phyloP scores from a whole-genome alignment of 2,888 invertebrate species.

The Sarcophaga caerulescens region DNA sequence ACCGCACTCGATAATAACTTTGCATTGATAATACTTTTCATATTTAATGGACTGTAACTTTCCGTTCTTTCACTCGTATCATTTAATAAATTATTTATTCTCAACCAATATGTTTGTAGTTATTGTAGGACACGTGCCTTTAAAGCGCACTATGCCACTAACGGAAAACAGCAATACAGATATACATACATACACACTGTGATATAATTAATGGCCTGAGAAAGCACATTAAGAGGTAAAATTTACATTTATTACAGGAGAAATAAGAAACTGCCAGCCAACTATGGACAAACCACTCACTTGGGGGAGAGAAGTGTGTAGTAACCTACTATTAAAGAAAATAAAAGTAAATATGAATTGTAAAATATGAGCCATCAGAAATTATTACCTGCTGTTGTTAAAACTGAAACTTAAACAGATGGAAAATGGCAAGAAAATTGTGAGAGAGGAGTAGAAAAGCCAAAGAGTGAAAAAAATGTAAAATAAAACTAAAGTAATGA shows the following conservation, averaged over 20 bases:
- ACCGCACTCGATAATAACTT: constrained; percentile 2
- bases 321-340: constrained; percentile 9
- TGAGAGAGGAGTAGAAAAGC: not conserved
- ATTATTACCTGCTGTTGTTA: constrained; percentile 40
- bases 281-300: too few relatives aligned
- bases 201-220: constrained; percentile 50
- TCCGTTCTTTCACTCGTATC: too few relatives aligned
- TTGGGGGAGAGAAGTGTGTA: too few relatives aligned
- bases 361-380: constrained; percentile 57
- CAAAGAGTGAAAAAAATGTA: not conserved
- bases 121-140: constrained; percentile 31
- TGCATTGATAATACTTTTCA: constrained; percentile 6
- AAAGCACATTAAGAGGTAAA: constrained; percentile 56
- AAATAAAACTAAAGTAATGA: too few relatives aligned
- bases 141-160: not conserved
- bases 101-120: not conserved
- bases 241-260: constrained; percentile 56
- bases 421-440: constrained; percentile 18
- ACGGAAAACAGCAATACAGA: not conserved
- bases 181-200: constrained; percentile 1
- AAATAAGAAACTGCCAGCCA: constrained; percentile 10
- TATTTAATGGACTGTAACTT: not conserved
- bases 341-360: constrained; percentile 44
- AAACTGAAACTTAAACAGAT: not conserved
- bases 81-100: too few relatives aligned